phyloP scores from a whole-genome alignment of 2,888 invertebrate species.

The Chaitophorus viminalis region DNA sequence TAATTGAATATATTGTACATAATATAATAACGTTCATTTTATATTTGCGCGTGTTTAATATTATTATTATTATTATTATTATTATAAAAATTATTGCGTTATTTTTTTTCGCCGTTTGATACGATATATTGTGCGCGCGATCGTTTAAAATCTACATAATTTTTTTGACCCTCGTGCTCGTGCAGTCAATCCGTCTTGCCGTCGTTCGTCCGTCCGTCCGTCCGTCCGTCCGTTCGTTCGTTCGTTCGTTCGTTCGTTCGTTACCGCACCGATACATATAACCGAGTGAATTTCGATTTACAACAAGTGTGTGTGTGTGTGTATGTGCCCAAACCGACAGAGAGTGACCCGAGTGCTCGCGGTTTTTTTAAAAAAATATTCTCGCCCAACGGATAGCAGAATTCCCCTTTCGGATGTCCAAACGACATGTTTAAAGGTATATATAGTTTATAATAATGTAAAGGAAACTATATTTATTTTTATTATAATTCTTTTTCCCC shows the following conservation, averaged over 20 bases:
- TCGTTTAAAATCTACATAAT: background rate
- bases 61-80: no score
- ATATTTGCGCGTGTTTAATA: no score
- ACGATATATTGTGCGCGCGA: background rate
- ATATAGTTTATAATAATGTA: background rate
- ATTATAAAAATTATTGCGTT: no score
- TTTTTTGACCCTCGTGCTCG: background rate
- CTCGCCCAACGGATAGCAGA: conserved; percentile 41
- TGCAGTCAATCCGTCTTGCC: background rate
- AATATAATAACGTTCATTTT: no score
- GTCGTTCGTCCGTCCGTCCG: background rate
- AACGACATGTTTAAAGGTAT: conserved; percentile 59
- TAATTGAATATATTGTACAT: no score
- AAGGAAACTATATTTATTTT: background rate
- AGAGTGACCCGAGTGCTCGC: background rate
- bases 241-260: conserved; percentile 9
- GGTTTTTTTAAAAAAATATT: background rate
- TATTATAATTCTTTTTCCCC: background rate
- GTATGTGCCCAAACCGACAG: background rate
- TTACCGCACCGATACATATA: no score
- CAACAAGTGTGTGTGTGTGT: background rate
- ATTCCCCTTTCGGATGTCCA: conserved; percentile 53
- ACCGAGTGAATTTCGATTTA: background rate
- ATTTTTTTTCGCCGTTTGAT: no score
- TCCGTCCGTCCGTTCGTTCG: background rate